Base-by-base conservation (phyloP, 53 echinoderm and acorn worm species). In the Pentamera pediparva region DNA sequence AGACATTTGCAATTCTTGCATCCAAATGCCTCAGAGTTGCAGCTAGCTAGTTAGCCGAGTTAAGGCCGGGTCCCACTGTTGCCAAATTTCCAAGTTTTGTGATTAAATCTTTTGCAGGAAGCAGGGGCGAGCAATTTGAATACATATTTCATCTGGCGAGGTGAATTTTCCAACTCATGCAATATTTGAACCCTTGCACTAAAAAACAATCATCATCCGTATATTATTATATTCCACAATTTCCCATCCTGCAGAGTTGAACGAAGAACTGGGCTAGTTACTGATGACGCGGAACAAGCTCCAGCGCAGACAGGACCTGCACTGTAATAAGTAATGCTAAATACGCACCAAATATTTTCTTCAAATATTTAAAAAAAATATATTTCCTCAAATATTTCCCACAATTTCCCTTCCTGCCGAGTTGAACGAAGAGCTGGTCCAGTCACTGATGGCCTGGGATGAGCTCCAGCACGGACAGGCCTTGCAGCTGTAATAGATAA, bases 381-480 rank as follows among this genome's bases (percentile, higher is more conserved):
- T 10, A 17, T 56, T 56, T 56, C 10, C 56, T 56, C 10, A 56
- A n/a, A 22, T 56, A 19, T 56, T 17, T 22, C 56, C 56, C 24
- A 17, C 11, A 56, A 4, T n/a, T n/a, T 56, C 24, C n/a, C 18
- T 2, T 22, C 10, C 24, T 56, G 31, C 31, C 31, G 26, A 30
- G 1, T 59, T 30, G 59, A 22, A 95, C 74, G 96, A 95, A 65
- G 96, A 95, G 63, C 78, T 95, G 43, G 89, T 95, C 61, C 78
- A 90, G 75, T 63, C 82, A 29, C 63, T 95, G 40, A 79, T 95
- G 55, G 62, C 79, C 0, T 62, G 96, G 37, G 96, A 95, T 56
- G 90, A 91, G 27, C 70, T 91, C 11, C 87, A 95, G 74, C 83
- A 84, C 72, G 96, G 90, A 40, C 96, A 95, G 74, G 96, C 90